Evolutionary conservation across 64 coral and sea anemone species (phyloP).

Genomic region (Actinia tenebrosa): DNA sequence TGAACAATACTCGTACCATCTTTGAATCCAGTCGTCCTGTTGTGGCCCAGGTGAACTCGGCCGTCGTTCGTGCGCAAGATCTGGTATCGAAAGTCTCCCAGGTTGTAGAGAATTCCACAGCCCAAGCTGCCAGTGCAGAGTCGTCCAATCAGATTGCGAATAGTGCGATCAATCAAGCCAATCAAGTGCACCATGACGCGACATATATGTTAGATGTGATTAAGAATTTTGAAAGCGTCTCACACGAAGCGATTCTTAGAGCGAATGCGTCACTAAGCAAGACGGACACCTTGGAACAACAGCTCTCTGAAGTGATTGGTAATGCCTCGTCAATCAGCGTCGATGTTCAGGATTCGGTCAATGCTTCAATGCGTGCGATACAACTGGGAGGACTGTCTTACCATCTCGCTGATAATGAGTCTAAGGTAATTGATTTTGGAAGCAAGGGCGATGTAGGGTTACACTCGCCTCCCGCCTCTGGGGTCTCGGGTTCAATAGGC

Average conservation of each 20-base stretch:
- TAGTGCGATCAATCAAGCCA: constrained; percentile 7
- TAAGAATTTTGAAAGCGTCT: constrained; percentile 30
- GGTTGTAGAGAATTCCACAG: constrained; percentile 34
- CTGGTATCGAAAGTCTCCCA: constrained; percentile 21
- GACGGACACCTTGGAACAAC: not conserved
- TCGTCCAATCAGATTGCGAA: constrained; percentile 20
- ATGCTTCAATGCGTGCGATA: not conserved
- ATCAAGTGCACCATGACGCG: constrained; percentile 16
- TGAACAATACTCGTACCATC: not conserved
- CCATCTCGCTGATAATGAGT: constrained; percentile 1
- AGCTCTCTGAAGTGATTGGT: not conserved
- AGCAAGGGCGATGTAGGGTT: no score
- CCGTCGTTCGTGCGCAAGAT: constrained; percentile 32
- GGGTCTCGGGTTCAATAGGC: no score
- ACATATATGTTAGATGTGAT: constrained; percentile 13
- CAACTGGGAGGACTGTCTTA: constrained; percentile 1
- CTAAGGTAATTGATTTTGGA: not conserved
- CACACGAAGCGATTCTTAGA: not conserved
- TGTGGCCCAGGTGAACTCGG: constrained; percentile 42
- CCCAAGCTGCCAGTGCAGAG: not conserved
- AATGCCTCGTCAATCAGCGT: constrained; percentile 21
- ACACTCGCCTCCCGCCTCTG: no score
- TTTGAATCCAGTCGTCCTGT: constrained; percentile 56
- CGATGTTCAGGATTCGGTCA: constrained; percentile 7
- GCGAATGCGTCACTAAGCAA: constrained; percentile 19